A percentile compares a stretch with the other conserved stretches of the same genome.
Conservation (phyloP, 2,888 invertebrate species). For the Catonia carolina region DNA sequence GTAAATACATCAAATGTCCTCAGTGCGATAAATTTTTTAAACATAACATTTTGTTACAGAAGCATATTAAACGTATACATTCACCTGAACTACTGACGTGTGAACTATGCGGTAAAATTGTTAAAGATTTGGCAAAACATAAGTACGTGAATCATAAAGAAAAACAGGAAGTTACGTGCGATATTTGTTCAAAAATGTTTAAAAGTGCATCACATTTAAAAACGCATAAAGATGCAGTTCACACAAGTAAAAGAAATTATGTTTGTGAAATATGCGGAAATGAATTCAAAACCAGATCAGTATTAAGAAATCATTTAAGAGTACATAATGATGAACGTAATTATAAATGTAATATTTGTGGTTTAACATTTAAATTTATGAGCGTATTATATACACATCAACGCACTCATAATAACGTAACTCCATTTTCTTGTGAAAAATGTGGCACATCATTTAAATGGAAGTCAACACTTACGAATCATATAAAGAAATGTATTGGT, state of each 20-base stretch:
- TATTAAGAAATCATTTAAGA: neutral
- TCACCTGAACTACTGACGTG: neutral
- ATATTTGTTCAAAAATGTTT: constrained; percentile 8
- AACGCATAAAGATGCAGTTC: no score
- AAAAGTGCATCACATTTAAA: no score
- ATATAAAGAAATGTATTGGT: constrained; percentile 7
- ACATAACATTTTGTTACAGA: no score
- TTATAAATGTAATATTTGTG: neutral
- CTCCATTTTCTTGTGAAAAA: neutral
- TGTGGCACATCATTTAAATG: neutral
- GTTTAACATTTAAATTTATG: neutral
- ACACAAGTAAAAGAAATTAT: neutral
- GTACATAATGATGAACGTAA: neutral
- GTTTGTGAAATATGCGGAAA: neutral
- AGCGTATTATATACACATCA: neutral
- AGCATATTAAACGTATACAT: no score
- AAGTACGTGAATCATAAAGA: neutral
- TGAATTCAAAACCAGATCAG: neutral
- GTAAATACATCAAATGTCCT: no score
- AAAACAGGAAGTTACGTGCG: neutral
- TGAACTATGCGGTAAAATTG: constrained; percentile 8
- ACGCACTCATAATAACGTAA: neutral
- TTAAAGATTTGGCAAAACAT: neutral
- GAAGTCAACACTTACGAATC: neutral
- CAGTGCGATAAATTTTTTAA: no score